Evolutionary conservation across 1,140 invertebrate genomes (phyloP).

Genomic region (Habropoda laboriosa): DNA sequence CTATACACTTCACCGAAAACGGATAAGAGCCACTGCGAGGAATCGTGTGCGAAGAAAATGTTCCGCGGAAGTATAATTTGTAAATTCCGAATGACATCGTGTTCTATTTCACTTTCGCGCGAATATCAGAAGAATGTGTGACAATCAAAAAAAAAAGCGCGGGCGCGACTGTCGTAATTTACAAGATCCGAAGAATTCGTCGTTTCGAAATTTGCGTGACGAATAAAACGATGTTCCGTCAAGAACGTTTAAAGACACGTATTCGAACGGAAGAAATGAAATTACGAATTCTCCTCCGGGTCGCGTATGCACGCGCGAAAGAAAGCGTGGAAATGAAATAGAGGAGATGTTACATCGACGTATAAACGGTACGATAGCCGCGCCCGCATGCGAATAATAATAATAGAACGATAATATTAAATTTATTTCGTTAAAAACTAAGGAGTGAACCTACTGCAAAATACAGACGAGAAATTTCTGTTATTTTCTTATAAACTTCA

Average conservation of each 20-base stretch:
- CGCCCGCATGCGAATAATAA: constrained; percentile 17
- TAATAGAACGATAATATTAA: constrained; percentile 39
- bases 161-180: constrained; percentile 36
- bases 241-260: too few species aligned
- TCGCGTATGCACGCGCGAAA: not conserved
- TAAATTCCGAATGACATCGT: constrained; percentile 19
- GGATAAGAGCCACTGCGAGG: constrained; percentile 31
- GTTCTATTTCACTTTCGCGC: constrained; percentile 1
- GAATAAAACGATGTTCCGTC: too few species aligned
- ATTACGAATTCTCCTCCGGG: not conserved
- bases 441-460: constrained; percentile 34
- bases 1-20: constrained; percentile 48
- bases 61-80: constrained; percentile 35
- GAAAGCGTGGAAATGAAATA: not conserved
- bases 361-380: constrained; percentile 4
- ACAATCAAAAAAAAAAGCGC: constrained; percentile 36
- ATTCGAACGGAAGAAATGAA: not conserved
- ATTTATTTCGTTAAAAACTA: constrained; percentile 53
- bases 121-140: constrained; percentile 2
- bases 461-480: constrained; percentile 34
- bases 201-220: not conserved
- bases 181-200: not conserved
- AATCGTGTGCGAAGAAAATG: constrained; percentile 34
- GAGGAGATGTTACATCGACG: not conserved
- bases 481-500: constrained; percentile 34